These are phyloP conservation scores for Melanophora roralis DNA, from an alignment of 2,888 invertebrate genomes.

Conservation along the genomic window DNA sequence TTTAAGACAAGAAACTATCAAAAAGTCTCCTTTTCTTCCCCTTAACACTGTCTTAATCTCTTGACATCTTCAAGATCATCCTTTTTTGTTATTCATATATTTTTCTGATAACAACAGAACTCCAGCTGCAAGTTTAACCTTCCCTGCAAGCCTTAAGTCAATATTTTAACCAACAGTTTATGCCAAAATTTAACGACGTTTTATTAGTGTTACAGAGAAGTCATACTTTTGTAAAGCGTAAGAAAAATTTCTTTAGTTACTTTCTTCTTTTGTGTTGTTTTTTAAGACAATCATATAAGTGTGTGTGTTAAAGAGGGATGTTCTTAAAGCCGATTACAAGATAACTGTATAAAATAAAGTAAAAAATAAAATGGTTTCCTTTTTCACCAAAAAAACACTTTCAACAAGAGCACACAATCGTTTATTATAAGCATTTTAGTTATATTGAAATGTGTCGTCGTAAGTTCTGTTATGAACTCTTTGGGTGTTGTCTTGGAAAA, in stretches of 20 bases:
- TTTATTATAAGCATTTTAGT: background rate
- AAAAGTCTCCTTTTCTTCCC: no score
- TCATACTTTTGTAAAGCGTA: background rate
- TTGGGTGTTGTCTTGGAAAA: constrained; percentile 55
- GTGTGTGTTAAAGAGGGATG: constrained; percentile 52
- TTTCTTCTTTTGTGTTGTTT: background rate
- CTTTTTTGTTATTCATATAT: background rate
- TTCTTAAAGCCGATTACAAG: constrained; percentile 68
- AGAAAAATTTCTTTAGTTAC: background rate
- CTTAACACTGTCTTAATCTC: no score
- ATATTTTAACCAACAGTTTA: background rate
- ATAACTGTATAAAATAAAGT: constrained; percentile 65
- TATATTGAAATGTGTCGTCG: constrained; percentile 50
- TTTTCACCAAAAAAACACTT: constrained; percentile 16
- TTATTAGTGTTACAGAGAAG: background rate
- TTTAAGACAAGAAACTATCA: no score
- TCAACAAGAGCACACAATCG: constrained; percentile 19
- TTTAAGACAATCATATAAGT: constrained; percentile 7
- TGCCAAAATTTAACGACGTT: background rate
- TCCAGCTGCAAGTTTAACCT: constrained; percentile 4
- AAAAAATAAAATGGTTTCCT: background rate
- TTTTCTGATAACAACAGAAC: background rate
- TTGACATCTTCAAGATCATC: no score
- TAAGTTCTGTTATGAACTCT: constrained; percentile 1
- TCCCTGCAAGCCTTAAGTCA: background rate